Conservation (phyloP, 2,888 invertebrate species). For the Brachylomia viminalis region DNA sequence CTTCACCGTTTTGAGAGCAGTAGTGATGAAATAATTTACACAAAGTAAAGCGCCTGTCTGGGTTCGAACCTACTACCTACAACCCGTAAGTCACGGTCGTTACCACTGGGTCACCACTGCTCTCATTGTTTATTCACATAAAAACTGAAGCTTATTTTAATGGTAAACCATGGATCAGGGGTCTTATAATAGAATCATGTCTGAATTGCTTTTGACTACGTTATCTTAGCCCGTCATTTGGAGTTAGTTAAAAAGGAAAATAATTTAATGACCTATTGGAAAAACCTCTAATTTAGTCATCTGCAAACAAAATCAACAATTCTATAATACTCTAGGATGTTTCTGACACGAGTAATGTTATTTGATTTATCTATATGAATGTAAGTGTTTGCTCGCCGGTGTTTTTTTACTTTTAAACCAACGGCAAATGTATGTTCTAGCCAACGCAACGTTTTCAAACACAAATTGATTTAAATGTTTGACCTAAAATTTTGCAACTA, state of each 20-base stretch:
- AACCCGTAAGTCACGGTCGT: no score
- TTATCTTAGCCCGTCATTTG: not conserved
- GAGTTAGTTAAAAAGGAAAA: not conserved
- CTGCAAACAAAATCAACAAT: not conserved
- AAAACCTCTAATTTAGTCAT: not conserved
- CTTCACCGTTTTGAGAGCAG: no score
- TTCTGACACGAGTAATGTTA: not conserved
- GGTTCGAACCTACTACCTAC: no score
- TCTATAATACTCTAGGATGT: no score
- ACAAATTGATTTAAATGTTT: not conserved
- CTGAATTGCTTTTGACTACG: not conserved
- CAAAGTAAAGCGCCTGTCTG: no score
- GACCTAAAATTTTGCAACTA: not conserved
- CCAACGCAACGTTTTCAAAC: not conserved
- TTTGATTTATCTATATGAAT: constrained; percentile 17
- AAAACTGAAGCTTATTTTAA: not conserved
- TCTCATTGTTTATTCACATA: no score
- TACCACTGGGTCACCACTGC: no score
- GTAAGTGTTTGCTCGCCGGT: not conserved
- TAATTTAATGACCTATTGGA: not conserved
- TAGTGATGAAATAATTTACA: no score
- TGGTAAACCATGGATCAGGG: not conserved
- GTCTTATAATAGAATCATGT: no score
- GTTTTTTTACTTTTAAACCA: not conserved
- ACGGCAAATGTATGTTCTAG: not conserved